Conservation (phyloP, 2,797 vertebrate species). For the Pangasius larnaudii region DNA sequence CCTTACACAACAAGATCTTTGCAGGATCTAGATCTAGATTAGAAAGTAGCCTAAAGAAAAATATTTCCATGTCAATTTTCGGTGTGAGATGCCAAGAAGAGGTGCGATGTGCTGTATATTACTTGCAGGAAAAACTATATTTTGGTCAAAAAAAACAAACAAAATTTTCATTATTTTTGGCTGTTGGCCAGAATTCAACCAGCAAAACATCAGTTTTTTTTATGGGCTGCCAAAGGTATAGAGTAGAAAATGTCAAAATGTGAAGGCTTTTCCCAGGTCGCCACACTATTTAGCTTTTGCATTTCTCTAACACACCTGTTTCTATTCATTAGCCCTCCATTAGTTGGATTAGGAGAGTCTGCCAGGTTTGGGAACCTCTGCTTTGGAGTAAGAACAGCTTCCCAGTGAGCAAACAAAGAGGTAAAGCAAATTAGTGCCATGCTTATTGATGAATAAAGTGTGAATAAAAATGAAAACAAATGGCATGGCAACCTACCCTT, state of each 20-base stretch:
- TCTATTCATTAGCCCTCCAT: slow-evolving; percentile 5
- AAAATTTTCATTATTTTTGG: not conserved
- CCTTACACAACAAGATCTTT: not conserved
- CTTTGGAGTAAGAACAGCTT: not conserved
- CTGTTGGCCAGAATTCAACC: not conserved
- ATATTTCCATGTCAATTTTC: not conserved
- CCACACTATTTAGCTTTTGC: not conserved
- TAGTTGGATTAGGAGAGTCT: not conserved
- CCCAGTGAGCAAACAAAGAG: not conserved
- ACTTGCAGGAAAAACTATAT: not conserved
- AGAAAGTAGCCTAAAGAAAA: not conserved
- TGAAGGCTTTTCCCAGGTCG: not conserved
- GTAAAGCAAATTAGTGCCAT: not conserved
- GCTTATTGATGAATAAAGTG: slow-evolving; percentile 1
- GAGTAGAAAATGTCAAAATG: not conserved
- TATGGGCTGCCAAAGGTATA: not conserved
- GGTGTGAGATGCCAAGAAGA: not conserved
- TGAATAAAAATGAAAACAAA: not conserved
- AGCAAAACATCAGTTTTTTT: not conserved
- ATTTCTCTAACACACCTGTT: slow-evolving; percentile 5
- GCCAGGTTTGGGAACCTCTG: not conserved
- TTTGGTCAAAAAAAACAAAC: not conserved
- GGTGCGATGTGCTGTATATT: not conserved
- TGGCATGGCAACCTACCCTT: too few relatives aligned
- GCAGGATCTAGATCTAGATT: not conserved